phyloP scores from a whole-genome alignment of 2,888 invertebrate species.

The Leptarthrus brevirostris region DNA sequence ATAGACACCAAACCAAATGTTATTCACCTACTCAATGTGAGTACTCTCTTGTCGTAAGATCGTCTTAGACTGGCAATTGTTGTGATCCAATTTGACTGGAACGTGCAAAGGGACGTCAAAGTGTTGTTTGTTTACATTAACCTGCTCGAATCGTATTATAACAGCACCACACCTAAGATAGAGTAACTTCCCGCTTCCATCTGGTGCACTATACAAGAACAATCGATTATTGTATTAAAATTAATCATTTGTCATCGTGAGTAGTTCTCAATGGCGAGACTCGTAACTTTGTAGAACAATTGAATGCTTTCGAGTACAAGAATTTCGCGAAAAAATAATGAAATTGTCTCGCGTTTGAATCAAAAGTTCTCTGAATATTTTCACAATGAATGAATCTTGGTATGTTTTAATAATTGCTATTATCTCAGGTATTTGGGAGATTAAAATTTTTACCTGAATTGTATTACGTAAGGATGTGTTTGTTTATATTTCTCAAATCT shows the following conservation, averaged over 20 bases:
- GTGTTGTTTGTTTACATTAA: constrained; percentile 52
- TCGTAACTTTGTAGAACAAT: constrained; percentile 41
- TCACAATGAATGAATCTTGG: neutral
- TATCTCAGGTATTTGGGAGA: neutral
- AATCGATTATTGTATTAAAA: constrained; percentile 51
- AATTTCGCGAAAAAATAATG: constrained; percentile 33
- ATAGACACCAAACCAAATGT: constrained; percentile 14
- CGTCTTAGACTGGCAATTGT: constrained; percentile 1
- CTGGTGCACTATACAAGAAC: constrained; percentile 20
- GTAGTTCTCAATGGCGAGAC: constrained; percentile 37
- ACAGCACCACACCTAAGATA: constrained; percentile 5
- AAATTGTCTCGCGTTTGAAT: constrained; percentile 15
- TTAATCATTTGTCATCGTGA: constrained; percentile 50
- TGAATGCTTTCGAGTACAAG: constrained; percentile 12
- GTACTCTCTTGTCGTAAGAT: constrained; percentile 13
- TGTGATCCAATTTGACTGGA: constrained; percentile 1
- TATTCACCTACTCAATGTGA: constrained; percentile 19
- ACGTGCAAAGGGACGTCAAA: constrained; percentile 45
- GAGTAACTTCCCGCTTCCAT: constrained; percentile 25
- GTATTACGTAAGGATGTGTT: too few relatives aligned
- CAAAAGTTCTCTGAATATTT: neutral
- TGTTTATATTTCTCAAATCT: too few relatives aligned
- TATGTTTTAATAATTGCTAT: neutral
- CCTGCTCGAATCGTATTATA: constrained; percentile 30
- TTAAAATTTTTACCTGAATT: too few relatives aligned